Conservation (phyloP, 1,140 invertebrate genomes). For the Macrocentrus cingulum region DNA sequence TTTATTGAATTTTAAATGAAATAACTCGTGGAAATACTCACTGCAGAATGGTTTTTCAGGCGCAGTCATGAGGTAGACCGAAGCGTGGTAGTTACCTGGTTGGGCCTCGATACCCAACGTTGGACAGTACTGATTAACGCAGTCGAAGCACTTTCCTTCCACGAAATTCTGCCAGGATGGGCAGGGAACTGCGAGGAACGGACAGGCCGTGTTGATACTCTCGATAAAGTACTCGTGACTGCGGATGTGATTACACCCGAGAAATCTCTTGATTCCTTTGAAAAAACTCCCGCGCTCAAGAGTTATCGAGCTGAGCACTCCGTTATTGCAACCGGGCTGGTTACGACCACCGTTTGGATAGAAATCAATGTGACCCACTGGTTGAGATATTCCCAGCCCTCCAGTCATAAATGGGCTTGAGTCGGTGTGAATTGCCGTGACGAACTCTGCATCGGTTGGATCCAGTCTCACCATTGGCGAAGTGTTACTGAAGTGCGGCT, state of each 20-base stretch:
- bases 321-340: slow-evolving; percentile 82
- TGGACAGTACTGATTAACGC: slow-evolving; percentile 69
- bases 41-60: slow-evolving; percentile 71
- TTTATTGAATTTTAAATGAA: too few relatives aligned
- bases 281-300: slow-evolving; percentile 67
- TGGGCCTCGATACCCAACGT: slow-evolving; percentile 69
- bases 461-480: slow-evolving; percentile 81
- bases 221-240: slow-evolving; percentile 85
- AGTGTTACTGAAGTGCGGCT: slow-evolving; percentile 86
- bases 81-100: slow-evolving; percentile 60
- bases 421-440: slow-evolving; percentile 89
- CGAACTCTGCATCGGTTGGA: slow-evolving; percentile 79
- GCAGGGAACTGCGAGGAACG: slow-evolving; percentile 76
- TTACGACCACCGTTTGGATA: slow-evolving; percentile 84
- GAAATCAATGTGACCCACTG: slow-evolving; percentile 85
- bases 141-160: slow-evolving; percentile 74
- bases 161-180: slow-evolving; percentile 75
- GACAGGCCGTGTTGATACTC: slow-evolving; percentile 75
- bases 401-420: slow-evolving; percentile 78
- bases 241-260: slow-evolving; percentile 83
- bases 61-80: slow-evolving; percentile 72
- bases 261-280: slow-evolving; percentile 70
- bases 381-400: slow-evolving; percentile 77
- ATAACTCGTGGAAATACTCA: slow-evolving; percentile 54
- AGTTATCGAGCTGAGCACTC: slow-evolving; percentile 69